Conservation (phyloP, 2,888 invertebrate species). For the Melanostoma mellinum region DNA sequence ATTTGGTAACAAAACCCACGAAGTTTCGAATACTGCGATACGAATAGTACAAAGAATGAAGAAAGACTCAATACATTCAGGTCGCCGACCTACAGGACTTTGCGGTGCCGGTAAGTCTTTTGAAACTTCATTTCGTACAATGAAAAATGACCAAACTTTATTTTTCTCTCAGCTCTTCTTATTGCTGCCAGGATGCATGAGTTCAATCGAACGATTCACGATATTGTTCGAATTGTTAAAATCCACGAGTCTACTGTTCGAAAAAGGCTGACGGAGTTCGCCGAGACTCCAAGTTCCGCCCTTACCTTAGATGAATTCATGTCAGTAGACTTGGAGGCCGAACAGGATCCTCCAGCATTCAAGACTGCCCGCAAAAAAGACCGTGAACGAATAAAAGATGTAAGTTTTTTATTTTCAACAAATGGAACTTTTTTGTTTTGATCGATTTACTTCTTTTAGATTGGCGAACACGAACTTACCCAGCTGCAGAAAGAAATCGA, state of each 20-base stretch:
- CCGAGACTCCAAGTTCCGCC: constrained; percentile 97
- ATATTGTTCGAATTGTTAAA: constrained; percentile 96
- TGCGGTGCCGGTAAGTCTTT: constrained; percentile 94
- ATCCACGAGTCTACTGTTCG: constrained; percentile 96
- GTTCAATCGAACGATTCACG: constrained; percentile 92
- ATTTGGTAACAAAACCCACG: constrained; percentile 95
- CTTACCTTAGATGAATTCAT: constrained; percentile 98
- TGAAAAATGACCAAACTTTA: constrained; percentile 11
- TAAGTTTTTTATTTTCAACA: constrained; percentile 77
- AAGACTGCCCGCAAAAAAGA: constrained; percentile 95
- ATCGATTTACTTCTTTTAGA: constrained; percentile 71
- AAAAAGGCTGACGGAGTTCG: constrained; percentile 96
- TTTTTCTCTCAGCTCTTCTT: constrained; percentile 87
- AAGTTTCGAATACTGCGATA: constrained; percentile 96
- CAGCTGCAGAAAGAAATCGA: constrained; percentile 95
- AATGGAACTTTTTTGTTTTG: neutral
- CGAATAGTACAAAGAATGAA: constrained; percentile 98
- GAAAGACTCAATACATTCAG: constrained; percentile 97
- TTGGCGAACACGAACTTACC: constrained; percentile 86
- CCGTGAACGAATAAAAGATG: constrained; percentile 91
- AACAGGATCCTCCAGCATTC: constrained; percentile 97
- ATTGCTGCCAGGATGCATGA: constrained; percentile 97
- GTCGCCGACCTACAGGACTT: constrained; percentile 96
- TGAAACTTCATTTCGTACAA: neutral
- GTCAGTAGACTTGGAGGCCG: constrained; percentile 97